A percentile compares a stretch with the other conserved stretches of the same genome.
phyloP scores from a whole-genome alignment of 2,888 invertebrate species.

The Pantelozetes paolii region DNA sequence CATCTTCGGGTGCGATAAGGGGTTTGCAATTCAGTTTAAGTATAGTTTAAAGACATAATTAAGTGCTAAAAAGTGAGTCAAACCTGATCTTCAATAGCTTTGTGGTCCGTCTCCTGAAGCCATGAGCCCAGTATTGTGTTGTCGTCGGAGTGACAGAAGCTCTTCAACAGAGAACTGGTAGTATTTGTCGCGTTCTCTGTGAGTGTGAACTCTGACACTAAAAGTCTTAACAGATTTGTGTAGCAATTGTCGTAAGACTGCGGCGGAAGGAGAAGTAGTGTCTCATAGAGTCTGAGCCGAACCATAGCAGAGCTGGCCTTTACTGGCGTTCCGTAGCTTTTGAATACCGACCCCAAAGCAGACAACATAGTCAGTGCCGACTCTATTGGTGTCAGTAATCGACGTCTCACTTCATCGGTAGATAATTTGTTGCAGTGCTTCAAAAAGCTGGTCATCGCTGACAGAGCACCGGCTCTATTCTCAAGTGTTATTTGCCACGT shows the following conservation, averaged over 20 bases:
- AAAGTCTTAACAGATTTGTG: conserved; percentile 78
- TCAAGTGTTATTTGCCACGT: conserved; percentile 99
- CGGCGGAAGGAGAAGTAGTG: conserved; percentile 70
- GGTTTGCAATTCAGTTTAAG: conserved; percentile 33
- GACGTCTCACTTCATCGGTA: conserved; percentile 82
- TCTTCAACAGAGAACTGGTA: conserved; percentile 73
- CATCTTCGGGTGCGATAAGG: conserved; percentile 59
- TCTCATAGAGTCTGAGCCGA: conserved; percentile 84
- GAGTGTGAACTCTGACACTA: conserved; percentile 88
- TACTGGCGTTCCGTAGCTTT: conserved; percentile 81
- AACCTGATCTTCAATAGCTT: conserved; percentile 95
- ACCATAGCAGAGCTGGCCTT: conserved; percentile 93
- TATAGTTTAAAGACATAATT: not conserved
- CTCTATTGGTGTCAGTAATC: conserved; percentile 85
- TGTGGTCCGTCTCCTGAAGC: conserved; percentile 93
- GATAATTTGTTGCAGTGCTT: conserved; percentile 83
- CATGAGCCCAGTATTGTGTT: conserved; percentile 89
- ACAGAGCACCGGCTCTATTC: conserved; percentile 90
- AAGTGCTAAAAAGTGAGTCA: conserved; percentile 1
- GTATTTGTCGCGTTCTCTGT: conserved; percentile 90
- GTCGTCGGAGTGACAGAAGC: conserved; percentile 81
- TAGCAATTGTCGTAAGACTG: conserved; percentile 77
- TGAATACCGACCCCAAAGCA: conserved; percentile 76
- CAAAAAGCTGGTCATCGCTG: conserved; percentile 89
- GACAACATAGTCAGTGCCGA: conserved; percentile 90